Evolutionary conservation across 1,140 invertebrate species (phyloP).

Genomic region (Bombus terrestris): DNA sequence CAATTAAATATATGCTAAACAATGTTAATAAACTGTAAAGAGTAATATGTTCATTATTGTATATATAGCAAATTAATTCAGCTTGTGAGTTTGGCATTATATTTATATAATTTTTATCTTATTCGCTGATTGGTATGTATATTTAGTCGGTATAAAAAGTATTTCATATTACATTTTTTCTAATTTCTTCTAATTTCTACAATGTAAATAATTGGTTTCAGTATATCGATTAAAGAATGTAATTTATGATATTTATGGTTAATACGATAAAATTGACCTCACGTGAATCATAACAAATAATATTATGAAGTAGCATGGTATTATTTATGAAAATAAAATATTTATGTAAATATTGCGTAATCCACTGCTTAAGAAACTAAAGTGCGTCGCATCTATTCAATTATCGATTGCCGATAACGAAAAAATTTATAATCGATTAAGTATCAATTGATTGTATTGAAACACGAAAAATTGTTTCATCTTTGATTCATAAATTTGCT

Average conservation of each 20-base stretch:
- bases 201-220: too few relatives aligned
- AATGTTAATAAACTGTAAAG: slow-evolving; percentile 24
- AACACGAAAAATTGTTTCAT: background rate
- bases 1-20: background rate
- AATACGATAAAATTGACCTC: background rate
- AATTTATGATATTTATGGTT: background rate
- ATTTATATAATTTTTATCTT: slow-evolving; percentile 7
- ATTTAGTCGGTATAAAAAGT: background rate
- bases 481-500: background rate
- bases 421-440: background rate
- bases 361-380: background rate
- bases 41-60: background rate
- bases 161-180: background rate
- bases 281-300: background rate
- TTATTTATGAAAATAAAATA: background rate
- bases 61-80: background rate
- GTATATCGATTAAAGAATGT: background rate
- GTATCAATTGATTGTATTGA: background rate
- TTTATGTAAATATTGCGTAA: background rate
- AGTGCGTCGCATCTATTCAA: background rate
- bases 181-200: too few relatives aligned
- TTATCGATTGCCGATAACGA: slow-evolving; percentile 21
- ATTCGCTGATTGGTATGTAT: background rate
- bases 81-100: background rate
- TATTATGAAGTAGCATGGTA: background rate